Percentiles rank a stretch among this genome's conserved stretches.
Conservation (phyloP, 2,888 invertebrate species). For the Drosophila paranaensis region DNA sequence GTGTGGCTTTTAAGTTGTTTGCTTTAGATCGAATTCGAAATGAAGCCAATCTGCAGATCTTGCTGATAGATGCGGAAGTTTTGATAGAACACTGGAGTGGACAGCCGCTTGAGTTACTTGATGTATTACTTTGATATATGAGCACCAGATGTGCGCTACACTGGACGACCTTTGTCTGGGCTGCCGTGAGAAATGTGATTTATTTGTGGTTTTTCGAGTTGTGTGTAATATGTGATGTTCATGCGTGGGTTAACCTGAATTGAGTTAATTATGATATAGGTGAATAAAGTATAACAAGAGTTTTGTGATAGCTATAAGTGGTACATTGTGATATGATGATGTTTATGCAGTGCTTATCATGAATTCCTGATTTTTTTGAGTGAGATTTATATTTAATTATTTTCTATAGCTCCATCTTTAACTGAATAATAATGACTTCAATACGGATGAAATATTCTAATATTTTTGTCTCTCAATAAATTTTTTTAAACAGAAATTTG, state of each 20-base stretch:
- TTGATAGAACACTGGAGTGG: conserved; percentile 20
- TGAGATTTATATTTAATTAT: too few relatives aligned
- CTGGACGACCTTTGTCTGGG: background rate
- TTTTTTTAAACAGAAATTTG: too few relatives aligned
- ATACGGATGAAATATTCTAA: too few relatives aligned
- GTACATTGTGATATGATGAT: too few relatives aligned
- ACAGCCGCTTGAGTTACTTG: background rate
- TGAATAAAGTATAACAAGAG: background rate
- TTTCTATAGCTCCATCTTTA: too few relatives aligned
- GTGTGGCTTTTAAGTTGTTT: conserved; percentile 43
- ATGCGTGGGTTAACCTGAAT: background rate
- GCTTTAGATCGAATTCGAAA: conserved; percentile 52
- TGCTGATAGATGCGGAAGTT: conserved; percentile 43
- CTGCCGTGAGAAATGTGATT: conserved; percentile 1
- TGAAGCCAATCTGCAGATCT: conserved; percentile 58
- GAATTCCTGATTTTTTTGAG: too few relatives aligned
- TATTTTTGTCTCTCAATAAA: too few relatives aligned
- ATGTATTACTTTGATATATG: conserved; percentile 6
- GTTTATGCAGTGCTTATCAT: background rate
- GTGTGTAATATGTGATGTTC: background rate
- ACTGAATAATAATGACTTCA: too few relatives aligned
- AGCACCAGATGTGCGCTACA: background rate
- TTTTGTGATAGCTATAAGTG: background rate
- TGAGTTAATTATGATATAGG: background rate
- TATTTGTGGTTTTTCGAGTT: background rate